Percentiles rank a stretch among this genome's conserved stretches.
Evolutionary conservation across 2,797 vertebrate genomes (phyloP).

Genomic region (Zalophus californianus): DNA sequence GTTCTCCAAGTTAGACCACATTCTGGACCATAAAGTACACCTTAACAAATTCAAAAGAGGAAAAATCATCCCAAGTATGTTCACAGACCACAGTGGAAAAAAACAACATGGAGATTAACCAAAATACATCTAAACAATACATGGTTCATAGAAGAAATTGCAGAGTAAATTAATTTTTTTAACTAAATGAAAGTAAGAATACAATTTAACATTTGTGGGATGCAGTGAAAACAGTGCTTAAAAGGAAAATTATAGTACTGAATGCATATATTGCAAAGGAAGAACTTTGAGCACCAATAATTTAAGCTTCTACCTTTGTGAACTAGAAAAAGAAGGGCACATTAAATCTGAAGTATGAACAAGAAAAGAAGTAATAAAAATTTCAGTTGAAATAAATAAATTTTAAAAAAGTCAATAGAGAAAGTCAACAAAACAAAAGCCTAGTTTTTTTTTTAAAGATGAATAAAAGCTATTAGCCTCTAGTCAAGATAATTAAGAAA

Average conservation of each 20-base stretch:
- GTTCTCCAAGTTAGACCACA: neutral
- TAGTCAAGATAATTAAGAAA: neutral
- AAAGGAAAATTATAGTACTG: neutral
- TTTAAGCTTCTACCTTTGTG: neutral
- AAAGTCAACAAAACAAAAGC: neutral
- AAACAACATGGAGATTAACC: neutral
- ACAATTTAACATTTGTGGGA: neutral
- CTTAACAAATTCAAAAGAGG: neutral
- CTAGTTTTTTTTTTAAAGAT: neutral
- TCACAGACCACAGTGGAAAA: neutral
- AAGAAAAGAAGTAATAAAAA: neutral
- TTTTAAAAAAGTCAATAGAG: neutral
- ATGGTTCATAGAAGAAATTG: neutral
- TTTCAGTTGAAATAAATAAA: neutral
- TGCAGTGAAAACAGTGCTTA: neutral
- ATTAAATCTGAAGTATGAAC: neutral
- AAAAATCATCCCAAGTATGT: neutral
- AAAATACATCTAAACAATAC: neutral
- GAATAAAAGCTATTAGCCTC: neutral
- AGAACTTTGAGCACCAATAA: neutral
- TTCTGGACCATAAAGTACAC: neutral
- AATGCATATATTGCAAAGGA: neutral
- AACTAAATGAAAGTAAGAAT: neutral
- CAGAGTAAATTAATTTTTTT: neutral
- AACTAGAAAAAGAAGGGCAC: neutral